Evolutionary conservation across 1,140 invertebrate species (phyloP), one percentile per base, ranked within the genome.

Genomic region (Drosophila arawakana): DNA sequence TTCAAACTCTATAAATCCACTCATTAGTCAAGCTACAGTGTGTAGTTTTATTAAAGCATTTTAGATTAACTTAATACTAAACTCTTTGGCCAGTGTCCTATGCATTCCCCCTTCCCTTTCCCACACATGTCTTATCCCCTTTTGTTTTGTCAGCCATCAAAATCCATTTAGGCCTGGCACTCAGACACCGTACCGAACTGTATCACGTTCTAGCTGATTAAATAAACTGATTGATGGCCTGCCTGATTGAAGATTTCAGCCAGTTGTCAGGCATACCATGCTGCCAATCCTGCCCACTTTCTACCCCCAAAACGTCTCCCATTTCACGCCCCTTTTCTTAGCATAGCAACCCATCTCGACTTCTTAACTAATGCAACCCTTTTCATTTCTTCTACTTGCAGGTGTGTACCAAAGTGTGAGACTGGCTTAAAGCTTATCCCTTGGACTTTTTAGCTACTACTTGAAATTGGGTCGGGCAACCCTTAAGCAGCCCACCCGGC

Each of bases 201-300:
- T 63, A 55, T 55, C 49, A 55, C 60, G 39, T 75, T 60, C 44
- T 54, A 10, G 43, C 59, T 75, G 68, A 63, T 75, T 74, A 55
- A 74, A 74, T 74, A 62, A 88, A 77, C 83, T 86, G 83, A 86
- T 86, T 86, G 83, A 86, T 88, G 68, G 80, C 80, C 72, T 65
- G 83, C 83, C 76, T 83, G 83, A 88, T 86, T 86, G 83, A 86
- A 70, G 70, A 61, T 59, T 86, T 88, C 79, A 82, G 60, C 62
- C 57, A 61, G 46, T 62, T 75, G 57, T 68, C 75, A 71, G 43
- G 18, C 35, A 52, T 75, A 52, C 65, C 75, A 71, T 34, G 18
- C 35, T 41, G 60, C 7, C 25, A 35, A 13, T 1, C 21, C 9
- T 13, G n/a, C 30, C 15, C 43, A 37, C 7, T 37, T 44, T 7